Evolutionary conservation across 2,888 invertebrate species (phyloP), one percentile per base, ranked within the genome.

Genomic region (Synanthedon tipuliformis): DNA sequence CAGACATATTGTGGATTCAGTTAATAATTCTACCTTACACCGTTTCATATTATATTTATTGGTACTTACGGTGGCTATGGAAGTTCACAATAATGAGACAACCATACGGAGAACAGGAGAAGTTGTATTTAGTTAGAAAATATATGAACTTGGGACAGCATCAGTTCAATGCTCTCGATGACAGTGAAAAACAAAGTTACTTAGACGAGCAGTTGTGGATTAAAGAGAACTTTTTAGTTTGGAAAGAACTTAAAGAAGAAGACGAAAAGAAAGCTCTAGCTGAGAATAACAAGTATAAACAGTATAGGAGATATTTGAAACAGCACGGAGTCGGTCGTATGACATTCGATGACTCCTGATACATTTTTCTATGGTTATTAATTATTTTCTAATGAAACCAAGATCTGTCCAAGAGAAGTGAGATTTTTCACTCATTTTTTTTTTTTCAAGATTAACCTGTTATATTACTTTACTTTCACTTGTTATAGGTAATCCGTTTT

Each of bases 301-400:
- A 94, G 58, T 96, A 96, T 71, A 89, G 97, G 56, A 89, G 97
- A 55, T 97, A 95, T 75, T 92, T 97, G 85, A 96, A 95, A 78
- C 94, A 94, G 66, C 95, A 96, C 72, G 96, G 96, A 3, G 92
- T 94, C 0, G 94, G 95, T 1, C 90, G 96, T 69, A 94, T 97
- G 89, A 95, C 94, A n/a, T 97, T 97, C 76, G 95, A 94, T 66
- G 95, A 95, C 73, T 94, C 91, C 53, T 90, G 86, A 88, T 68
- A 55, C 10, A 34, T 34, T 34, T 8, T 8, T 34, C 15, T 48
- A 16, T 51, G 53, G 53, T 54, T 53, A 56, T 54, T 50, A 41
- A 53, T 55, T 55, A 55, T 52, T 52, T 52, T n/a, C 40, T 40
- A 49, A 49, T 49, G 16, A 49, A 49, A 49, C 16, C 5, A 49